These are phyloP conservation scores for Dysmachus trigonus DNA, from an alignment of 2,888 invertebrate species.

Conservation along the genomic window DNA sequence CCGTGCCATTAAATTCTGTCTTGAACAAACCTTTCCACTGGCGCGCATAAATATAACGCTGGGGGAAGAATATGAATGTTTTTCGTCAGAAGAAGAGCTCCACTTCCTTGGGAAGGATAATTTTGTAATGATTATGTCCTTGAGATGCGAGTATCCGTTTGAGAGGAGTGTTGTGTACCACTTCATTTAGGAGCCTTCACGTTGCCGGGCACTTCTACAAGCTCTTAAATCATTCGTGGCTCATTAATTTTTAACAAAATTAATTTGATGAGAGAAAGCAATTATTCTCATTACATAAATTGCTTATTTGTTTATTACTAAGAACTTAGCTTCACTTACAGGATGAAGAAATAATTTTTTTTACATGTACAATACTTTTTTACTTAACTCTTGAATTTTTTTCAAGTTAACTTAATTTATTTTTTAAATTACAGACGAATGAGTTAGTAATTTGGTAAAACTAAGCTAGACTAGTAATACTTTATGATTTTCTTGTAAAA, in stretches of 20 bases:
- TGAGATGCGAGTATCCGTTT: neutral
- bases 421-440: no score
- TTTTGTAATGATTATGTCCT: neutral
- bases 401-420: no score
- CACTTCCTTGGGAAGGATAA: neutral
- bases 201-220: neutral
- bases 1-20: neutral
- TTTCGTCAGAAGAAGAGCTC: neutral
- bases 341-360: no score
- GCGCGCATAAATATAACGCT: neutral
- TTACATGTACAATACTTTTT: no score
- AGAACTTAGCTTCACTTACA: neutral
- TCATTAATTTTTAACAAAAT: neutral
- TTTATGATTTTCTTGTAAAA: no score
- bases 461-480: no score
- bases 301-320: neutral
- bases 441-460: no score
- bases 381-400: no score
- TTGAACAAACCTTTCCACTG: neutral
- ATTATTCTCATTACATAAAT: neutral
- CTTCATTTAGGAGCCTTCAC: neutral
- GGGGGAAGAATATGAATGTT: neutral
- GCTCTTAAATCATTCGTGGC: neutral
- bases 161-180: neutral
- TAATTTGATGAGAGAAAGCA: neutral